These are phyloP conservation scores for Boloria euphrosyne DNA, from an alignment of 2,888 invertebrate species.

Conservation along the genomic window DNA sequence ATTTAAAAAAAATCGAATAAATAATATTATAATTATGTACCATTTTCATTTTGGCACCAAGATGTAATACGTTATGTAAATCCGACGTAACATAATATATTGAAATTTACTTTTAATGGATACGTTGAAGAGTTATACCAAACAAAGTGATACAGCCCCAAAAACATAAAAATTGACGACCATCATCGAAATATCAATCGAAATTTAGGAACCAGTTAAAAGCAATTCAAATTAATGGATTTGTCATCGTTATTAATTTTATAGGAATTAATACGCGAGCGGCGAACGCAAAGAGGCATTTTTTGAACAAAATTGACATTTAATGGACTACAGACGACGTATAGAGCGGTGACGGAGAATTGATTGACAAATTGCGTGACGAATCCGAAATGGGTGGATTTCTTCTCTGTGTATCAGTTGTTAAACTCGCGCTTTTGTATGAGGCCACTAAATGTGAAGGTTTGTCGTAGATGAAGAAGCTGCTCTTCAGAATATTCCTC, in stretches of 20 bases:
- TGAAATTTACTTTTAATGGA: no score
- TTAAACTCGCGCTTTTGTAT: conserved; percentile 60
- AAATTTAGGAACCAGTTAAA: conserved; percentile 52
- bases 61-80: no score
- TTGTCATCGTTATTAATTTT: conserved; percentile 82
- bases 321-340: conserved; percentile 72
- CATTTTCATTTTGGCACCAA: background rate
- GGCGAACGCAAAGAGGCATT: conserved; percentile 70
- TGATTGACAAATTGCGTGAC: conserved; percentile 82
- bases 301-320: conserved; percentile 75
- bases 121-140: background rate
- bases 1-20: conserved; percentile 3
- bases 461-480: no score
- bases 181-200: conserved; percentile 22
- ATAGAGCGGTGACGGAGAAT: conserved; percentile 71
- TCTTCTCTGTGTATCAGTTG: conserved; percentile 74
- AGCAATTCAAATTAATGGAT: conserved; percentile 78
- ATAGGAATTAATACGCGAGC: conserved; percentile 80
- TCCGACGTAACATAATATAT: no score
- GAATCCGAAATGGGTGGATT: conserved; percentile 80
- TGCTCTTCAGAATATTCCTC: no score
- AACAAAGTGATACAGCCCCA: background rate
- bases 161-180: conserved; percentile 14
- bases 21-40: background rate
- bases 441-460: conserved; percentile 48